Evolutionary conservation across 2,797 vertebrate species (phyloP), one percentile per base, ranked within the genome.

Genomic region (Mormyrus proboscirostris): DNA sequence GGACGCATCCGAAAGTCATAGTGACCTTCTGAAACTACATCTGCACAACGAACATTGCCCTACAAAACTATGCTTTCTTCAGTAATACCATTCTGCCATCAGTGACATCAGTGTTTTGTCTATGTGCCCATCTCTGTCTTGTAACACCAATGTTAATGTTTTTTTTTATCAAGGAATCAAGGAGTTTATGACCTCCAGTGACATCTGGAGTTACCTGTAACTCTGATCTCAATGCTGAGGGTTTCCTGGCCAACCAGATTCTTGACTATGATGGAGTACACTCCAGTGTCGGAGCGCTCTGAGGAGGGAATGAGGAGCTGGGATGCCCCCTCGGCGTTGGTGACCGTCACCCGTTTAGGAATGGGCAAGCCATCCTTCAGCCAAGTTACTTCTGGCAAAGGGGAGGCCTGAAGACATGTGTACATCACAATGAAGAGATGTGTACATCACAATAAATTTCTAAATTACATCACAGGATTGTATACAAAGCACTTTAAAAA

Each of bases 261-360:
- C 92, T 94, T 96, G 82, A 98, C 92, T 89, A 93, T 65, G 89
- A 98, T 90, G 0, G 96, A 93, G 92, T 98, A 98, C 92, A 93
- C 92, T 69, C 97, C 97, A 0, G 95, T 93, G 92, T 98, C 97
- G 0, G 92, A 91, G 91, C 95, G 93, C 89, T 96, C 95, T 0
- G 97, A 97, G 0, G 91, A 92, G 0, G 95, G 95, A 5, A 98
- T 95, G 91, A 98, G 93, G 88, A 98, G 93, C 93, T 96, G 96
- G 3, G 95, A 96, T 0, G 94, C 92, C 33, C 93, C 93, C 0
- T 95, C 95, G 47, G 94, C 92, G 12, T 95, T 96, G 85, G 92
- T 95, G 16, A 95, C 50, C 0, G 94, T 95, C 1, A 94, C 95
- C 57, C 92, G 92, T 88, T 91, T 94, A 29, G 95, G 73, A 88